Evolutionary conservation across 2,113 vertebrate genomes (phyloP).

Genomic region (Rhizomys pruinosus): DNA sequence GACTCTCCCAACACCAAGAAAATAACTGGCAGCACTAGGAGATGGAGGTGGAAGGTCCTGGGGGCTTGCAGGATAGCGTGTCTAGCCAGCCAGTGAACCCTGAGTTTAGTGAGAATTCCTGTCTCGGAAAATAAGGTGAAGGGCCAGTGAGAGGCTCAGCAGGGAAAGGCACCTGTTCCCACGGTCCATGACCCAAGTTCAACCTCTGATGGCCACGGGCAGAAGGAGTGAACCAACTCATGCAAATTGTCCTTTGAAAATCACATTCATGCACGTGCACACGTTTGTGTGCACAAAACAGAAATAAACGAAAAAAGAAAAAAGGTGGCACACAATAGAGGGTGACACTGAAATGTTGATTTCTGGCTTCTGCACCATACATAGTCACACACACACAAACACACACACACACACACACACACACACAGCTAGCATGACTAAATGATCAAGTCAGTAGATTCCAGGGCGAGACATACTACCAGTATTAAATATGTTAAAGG

Average conservation of each 20-base stretch:
- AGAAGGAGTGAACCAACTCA: not conserved
- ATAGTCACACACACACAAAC: no score
- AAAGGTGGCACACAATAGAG: no score
- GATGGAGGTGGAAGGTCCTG: not conserved
- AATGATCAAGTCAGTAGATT: no score
- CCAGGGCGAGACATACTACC: not conserved
- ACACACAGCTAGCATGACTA: not conserved
- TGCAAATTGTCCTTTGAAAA: no score
- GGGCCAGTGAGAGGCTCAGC: not conserved
- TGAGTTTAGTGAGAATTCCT: not conserved
- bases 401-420: not conserved
- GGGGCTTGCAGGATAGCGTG: not conserved
- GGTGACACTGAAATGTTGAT: no score
- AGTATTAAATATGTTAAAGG: not conserved
- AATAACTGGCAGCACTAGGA: not conserved
- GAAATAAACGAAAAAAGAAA: no score
- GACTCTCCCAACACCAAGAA: no score
- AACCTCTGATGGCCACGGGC: not conserved
- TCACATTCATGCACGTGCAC: no score
- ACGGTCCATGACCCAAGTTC: not conserved
- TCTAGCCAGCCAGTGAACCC: not conserved
- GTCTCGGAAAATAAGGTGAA: not conserved
- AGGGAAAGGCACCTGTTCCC: no score
- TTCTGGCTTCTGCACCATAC: no score
- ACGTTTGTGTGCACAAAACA: no score